Evolutionary conservation across 2,113 vertebrate genomes (phyloP).

Genomic region (Brachyhypopomus gauderio): DNA sequence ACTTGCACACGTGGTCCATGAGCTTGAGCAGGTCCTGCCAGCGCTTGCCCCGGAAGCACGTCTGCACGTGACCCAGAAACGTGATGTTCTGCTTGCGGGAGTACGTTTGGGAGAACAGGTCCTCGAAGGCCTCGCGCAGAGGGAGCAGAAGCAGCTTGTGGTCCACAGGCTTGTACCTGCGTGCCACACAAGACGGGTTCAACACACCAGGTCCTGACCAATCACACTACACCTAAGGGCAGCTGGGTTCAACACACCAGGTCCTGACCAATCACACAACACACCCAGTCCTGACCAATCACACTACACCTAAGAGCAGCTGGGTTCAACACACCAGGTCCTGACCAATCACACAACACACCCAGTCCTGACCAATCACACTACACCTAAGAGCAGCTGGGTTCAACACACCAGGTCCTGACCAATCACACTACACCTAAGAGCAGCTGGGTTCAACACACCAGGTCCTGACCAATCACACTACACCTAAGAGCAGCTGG

Average conservation of each 20-base stretch:
- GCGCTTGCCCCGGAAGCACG: constrained; percentile 91
- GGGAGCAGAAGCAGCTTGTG: constrained; percentile 90
- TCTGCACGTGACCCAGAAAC: constrained; percentile 94
- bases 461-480: no score
- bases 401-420: no score
- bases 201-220: background rate
- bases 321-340: no score
- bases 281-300: no score
- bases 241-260: background rate
- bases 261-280: no score
- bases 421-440: no score
- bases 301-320: no score
- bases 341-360: no score
- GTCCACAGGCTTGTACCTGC: constrained; percentile 94
- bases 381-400: no score
- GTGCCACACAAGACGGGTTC: background rate
- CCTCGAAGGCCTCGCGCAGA: constrained; percentile 91
- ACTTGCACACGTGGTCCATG: constrained; percentile 95
- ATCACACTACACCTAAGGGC: background rate
- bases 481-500: no score
- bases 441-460: no score
- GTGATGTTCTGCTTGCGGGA: constrained; percentile 94
- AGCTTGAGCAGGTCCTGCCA: constrained; percentile 93
- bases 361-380: no score
- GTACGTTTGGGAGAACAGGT: constrained; percentile 93